Evolutionary conservation across 2,888 invertebrate species (phyloP), one percentile per base, ranked within the genome.

Genomic region (Synergus japonicus): DNA sequence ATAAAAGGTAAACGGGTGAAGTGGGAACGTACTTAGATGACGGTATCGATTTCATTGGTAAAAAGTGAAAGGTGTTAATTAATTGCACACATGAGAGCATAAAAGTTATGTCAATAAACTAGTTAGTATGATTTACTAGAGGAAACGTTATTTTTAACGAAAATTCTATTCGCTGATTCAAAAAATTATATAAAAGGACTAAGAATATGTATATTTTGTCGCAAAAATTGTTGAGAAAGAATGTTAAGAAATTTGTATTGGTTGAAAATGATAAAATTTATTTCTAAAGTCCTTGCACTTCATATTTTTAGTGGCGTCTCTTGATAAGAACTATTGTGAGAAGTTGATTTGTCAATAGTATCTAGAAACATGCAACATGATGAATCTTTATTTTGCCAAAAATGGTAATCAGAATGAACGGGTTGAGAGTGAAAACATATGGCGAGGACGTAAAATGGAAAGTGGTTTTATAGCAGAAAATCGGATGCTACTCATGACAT

Each of bases 381-480:
- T 66, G 43, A 43, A 66, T 54, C n/a, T 49, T 73, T 73, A 73
- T 73, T 69, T 73, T 54, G 15, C 29, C 46, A 49, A 73, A 54
- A 73, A 73, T 54, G 49, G 15, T 37, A 22, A 73, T 73, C 73
- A 37, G 54, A 73, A 54, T 86, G 86, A 86, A 85, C 83, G 86
- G 83, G 66, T 83, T 80, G 83, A 83, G 82, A 86, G 86, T 85
- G 85, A 86, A 86, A 87, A 87, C 87, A 87, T 86, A 87, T 86
- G 86, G 86, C 79, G 79, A 78, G 63, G 79, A 80, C 80, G 83
- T 85, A 85, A 86, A 86, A 85, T 87, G 85, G 86, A 87, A 86
- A 87, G 86, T 86, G 85, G 86, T 86, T 85, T 85, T 83, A 37
- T 37, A 82, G 82, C 77, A 82, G 82, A 86, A 86, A 87, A 85